phyloP scores from a whole-genome alignment of 2,888 invertebrate species.

The Xiphydria camelus region DNA sequence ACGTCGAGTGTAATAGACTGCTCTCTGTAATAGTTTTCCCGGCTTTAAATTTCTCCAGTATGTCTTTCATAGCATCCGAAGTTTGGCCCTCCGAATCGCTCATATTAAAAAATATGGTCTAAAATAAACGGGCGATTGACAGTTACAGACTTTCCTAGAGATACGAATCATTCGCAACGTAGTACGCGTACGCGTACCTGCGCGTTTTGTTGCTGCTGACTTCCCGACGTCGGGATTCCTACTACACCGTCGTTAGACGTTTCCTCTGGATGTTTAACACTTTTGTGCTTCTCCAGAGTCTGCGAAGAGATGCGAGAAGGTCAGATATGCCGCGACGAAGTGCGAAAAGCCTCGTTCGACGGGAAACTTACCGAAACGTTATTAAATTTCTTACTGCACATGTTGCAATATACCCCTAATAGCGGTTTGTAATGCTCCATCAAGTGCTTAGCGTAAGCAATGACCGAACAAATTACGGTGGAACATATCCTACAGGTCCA shows the following conservation, averaged over 20 bases:
- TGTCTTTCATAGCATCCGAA: slow-evolving; percentile 28
- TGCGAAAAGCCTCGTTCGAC: no score
- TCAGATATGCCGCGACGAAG: no score
- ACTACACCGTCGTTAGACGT: slow-evolving; percentile 17
- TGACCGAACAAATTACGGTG: slow-evolving; percentile 50
- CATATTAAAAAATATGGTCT: slow-evolving; percentile 27
- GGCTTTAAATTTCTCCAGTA: slow-evolving; percentile 27
- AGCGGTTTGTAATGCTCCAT: slow-evolving; percentile 53
- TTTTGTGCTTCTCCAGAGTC: slow-evolving; percentile 25
- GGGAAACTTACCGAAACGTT: slow-evolving; percentile 29
- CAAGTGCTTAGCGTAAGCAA: slow-evolving; percentile 56
- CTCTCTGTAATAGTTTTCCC: slow-evolving; percentile 24
- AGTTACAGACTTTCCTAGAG: no score
- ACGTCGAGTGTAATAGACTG: slow-evolving; percentile 11
- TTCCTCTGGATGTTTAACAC: slow-evolving; percentile 20
- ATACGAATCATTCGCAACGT: no score
- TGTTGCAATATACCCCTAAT: slow-evolving; percentile 30
- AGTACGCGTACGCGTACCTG: no score
- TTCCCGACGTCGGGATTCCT: slow-evolving; percentile 25
- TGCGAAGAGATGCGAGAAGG: slow-evolving; percentile 4
- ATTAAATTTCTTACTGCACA: slow-evolving; percentile 36
- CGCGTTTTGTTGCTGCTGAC: slow-evolving; percentile 28
- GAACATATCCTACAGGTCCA: slow-evolving; percentile 60
- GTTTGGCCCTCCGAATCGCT: slow-evolving; percentile 26
- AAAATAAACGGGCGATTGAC: no score